Percentiles rank a stretch among this genome's conserved stretches.
Conservation (phyloP, 2,888 invertebrate genomes). For the Ptilodon capucinus region DNA sequence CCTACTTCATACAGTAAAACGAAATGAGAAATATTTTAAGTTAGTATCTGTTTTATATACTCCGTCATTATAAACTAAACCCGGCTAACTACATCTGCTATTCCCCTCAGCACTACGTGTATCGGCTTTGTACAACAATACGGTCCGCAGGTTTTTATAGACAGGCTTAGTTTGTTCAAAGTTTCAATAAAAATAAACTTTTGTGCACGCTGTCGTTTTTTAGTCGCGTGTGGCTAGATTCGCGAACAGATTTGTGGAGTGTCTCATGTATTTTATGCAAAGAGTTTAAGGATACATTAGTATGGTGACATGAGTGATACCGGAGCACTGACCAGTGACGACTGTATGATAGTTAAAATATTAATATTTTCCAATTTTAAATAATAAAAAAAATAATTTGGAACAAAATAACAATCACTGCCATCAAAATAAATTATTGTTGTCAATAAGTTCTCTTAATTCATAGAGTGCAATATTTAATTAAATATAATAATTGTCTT, state of each 20-base stretch:
- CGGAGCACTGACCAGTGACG: too few relatives aligned
- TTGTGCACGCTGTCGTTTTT: background rate
- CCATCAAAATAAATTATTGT: too few relatives aligned
- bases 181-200: conserved; percentile 24
- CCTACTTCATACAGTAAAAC: conserved; percentile 12
- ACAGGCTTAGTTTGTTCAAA: conserved; percentile 25
- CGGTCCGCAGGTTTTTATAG: conserved; percentile 12
- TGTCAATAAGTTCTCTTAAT: too few relatives aligned
- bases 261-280: too few relatives aligned
- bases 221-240: background rate
- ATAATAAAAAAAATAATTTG: too few relatives aligned
- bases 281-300: too few relatives aligned
- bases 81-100: conserved; percentile 21
- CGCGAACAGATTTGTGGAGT: background rate
- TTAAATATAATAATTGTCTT: too few relatives aligned
- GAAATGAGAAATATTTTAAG: conserved; percentile 9
- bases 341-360: too few relatives aligned
- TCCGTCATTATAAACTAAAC: conserved; percentile 22
- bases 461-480: too few relatives aligned
- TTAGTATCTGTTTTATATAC: conserved; percentile 26
- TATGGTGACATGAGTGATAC: too few relatives aligned
- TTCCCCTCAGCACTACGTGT: conserved; percentile 16
- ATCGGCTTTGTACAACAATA: conserved; percentile 19
- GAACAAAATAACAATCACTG: too few relatives aligned
- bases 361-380: too few relatives aligned